Base-by-base conservation (phyloP, 2,113 vertebrate species). In the Tragelaphus imberbis region DNA sequence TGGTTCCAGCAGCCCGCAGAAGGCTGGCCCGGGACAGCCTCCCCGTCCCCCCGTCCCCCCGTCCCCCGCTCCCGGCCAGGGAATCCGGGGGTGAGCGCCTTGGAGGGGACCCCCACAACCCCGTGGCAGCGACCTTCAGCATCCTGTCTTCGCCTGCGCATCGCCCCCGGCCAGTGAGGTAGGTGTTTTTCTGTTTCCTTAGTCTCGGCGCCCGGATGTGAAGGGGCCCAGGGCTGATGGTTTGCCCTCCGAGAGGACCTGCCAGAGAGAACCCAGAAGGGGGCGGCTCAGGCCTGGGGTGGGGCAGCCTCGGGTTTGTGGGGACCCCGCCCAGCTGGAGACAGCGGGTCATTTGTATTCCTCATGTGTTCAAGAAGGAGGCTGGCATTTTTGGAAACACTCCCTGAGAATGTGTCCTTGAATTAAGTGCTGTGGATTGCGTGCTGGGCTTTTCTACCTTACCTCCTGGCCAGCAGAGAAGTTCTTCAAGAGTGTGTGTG, bases 141-240 rank as follows among this genome's bases (percentile, higher is more conserved):
- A 21, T 4, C 58, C 40, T 6, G 33, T 47, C 85, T 25, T 87
- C 1, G 0, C 47, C 47, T 1, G 9, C 16, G 3, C 19, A 21
- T 27, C 56, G 6, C 33, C 23, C 1, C 7, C 28, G 8, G 55
- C 47, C 21, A 0, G 1, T 14, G 17, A 49, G 63, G 51, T 8
- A 63, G 2, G 61, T 9, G 19, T 44, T 36, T 53, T 36, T 91
- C 30, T n/a, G 16, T 63, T 90, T 59, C 3, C 27, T 47, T 3
- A 2, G 47, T 15, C 5, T 30, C 2, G 0, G 12, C 0, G 0
- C 19, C 25, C 9, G 17, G 56, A 65, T 27, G 6, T 17, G 11
- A 53, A 17, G 5, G 11, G 8, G 49, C 25, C 13, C 10, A 44
- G 6, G 13, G 27, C 51, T 90, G 19, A 44, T 30, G 68, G 8